Evolutionary conservation across 2,113 vertebrate genomes (phyloP).

Genomic region (Neolamprologus sp.): DNA sequence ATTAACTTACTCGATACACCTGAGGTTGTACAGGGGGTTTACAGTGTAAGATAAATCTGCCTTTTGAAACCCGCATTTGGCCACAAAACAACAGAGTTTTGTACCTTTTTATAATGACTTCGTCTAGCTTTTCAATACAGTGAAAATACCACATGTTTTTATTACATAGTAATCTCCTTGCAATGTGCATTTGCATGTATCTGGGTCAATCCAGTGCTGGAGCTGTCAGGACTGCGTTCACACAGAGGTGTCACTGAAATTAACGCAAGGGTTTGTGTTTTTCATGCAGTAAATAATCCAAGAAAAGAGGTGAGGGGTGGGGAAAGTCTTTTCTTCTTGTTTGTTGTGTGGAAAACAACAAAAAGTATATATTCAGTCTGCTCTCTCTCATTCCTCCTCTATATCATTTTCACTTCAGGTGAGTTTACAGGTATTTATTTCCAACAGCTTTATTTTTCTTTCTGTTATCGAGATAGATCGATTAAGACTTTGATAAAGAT

Average conservation of each 20-base stretch:
- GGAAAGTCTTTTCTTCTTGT: not conserved
- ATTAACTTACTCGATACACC: not conserved
- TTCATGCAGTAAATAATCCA: not conserved
- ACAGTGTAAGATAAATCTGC: not conserved
- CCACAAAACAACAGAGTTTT: not conserved
- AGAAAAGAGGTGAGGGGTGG: not conserved
- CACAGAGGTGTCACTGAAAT: not conserved
- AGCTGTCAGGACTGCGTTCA: not conserved
- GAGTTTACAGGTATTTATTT: not conserved
- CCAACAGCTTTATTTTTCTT: not conserved
- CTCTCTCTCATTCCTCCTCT: not conserved
- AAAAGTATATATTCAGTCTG: not conserved
- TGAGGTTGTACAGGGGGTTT: not conserved
- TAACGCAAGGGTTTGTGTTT: rapidly evolving
- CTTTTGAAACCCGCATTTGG: not conserved
- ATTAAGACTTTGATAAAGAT: not conserved
- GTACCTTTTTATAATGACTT: rapidly evolving
- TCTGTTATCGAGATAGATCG: not conserved
- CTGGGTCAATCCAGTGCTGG: rapidly evolving
- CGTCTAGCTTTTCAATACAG: rapidly evolving
- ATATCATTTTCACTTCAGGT: not conserved
- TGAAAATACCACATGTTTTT: not conserved
- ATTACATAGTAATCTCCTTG: not conserved
- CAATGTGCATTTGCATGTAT: not conserved
- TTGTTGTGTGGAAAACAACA: not conserved